phyloP scores from a whole-genome alignment of 2,113 vertebrate species.

The Solea senegalensis region DNA sequence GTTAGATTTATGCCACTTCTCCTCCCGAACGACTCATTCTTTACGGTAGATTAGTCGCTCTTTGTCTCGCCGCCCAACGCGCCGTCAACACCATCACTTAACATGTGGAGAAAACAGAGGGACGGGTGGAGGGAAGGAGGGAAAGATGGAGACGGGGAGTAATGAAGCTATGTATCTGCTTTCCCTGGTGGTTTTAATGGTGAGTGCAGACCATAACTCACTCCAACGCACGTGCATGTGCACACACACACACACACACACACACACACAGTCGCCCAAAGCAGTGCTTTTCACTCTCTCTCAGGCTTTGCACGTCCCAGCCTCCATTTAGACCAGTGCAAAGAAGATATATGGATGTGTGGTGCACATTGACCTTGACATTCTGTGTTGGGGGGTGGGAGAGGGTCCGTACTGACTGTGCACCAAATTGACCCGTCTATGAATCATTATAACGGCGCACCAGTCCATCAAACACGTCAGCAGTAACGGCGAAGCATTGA shows the following conservation, averaged over 20 bases:
- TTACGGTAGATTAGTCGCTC: constrained; percentile 47
- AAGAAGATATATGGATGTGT: constrained; percentile 66
- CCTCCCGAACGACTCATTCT: constrained; percentile 37
- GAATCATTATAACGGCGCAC: constrained; percentile 32
- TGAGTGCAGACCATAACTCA: constrained; percentile 71
- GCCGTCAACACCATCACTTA: constrained; percentile 48
- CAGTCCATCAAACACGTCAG: constrained; percentile 12
- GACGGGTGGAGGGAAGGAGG: constrained; percentile 12
- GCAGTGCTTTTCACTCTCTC: constrained; percentile 41
- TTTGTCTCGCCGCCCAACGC: constrained; percentile 55
- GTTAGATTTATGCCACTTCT: constrained; percentile 13
- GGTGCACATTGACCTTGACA: constrained; percentile 68
- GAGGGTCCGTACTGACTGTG: constrained; percentile 26
- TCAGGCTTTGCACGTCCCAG: constrained; percentile 42
- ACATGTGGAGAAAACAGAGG: constrained; percentile 13
- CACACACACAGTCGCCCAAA: constrained; percentile 16
- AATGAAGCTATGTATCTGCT: constrained; percentile 64
- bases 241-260: constrained; percentile 34
- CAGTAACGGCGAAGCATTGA: neutral
- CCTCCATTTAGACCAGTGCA: constrained; percentile 43
- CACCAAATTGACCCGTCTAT: constrained; percentile 30
- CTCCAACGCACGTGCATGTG: constrained; percentile 19
- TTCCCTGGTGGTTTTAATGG: constrained; percentile 68
- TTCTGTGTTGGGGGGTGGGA: constrained; percentile 40
- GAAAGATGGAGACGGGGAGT: constrained; percentile 43